phyloP scores from a whole-genome alignment of 1,140 invertebrate genomes.

The Aphelenchoides avenae region DNA sequence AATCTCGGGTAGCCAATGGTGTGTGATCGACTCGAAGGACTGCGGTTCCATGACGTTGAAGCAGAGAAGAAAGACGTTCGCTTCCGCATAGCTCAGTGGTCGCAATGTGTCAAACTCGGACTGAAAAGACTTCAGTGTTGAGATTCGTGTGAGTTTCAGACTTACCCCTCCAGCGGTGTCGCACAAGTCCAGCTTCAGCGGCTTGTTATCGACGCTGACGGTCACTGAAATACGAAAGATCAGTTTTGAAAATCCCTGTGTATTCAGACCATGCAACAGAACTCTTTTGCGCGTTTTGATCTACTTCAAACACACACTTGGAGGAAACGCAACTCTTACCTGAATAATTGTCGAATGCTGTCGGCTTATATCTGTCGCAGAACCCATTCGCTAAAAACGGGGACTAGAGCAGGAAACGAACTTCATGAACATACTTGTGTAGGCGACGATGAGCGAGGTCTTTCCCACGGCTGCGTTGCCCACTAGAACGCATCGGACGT shows the following conservation, averaged over 20 bases:
- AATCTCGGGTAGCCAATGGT: constrained; percentile 57
- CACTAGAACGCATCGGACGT: constrained; percentile 80
- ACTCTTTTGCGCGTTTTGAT: constrained; percentile 4
- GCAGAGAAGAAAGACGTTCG: constrained; percentile 56
- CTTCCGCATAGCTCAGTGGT: constrained; percentile 53
- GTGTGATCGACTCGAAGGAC: constrained; percentile 42
- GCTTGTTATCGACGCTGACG: constrained; percentile 27
- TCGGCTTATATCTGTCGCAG: constrained; percentile 76
- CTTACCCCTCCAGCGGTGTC: constrained; percentile 79
- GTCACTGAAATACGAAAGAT: constrained; percentile 20
- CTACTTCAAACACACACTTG: no score
- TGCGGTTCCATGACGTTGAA: constrained; percentile 44
- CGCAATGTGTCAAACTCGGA: constrained; percentile 56
- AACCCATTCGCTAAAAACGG: no score
- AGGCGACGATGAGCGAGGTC: constrained; percentile 82
- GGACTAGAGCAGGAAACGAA: constrained; percentile 69
- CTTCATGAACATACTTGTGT: constrained; percentile 89
- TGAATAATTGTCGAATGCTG: constrained; percentile 66
- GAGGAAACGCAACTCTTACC: constrained; percentile 65
- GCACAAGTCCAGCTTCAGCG: constrained; percentile 65
- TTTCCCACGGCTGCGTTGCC: constrained; percentile 86
- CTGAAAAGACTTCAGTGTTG: constrained; percentile 34
- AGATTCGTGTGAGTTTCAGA: constrained; percentile 1
- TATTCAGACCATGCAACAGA: no score
- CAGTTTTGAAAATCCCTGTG: not conserved